Conservation (phyloP, 1,140 invertebrate species). For the Zelostemma sp. region DNA sequence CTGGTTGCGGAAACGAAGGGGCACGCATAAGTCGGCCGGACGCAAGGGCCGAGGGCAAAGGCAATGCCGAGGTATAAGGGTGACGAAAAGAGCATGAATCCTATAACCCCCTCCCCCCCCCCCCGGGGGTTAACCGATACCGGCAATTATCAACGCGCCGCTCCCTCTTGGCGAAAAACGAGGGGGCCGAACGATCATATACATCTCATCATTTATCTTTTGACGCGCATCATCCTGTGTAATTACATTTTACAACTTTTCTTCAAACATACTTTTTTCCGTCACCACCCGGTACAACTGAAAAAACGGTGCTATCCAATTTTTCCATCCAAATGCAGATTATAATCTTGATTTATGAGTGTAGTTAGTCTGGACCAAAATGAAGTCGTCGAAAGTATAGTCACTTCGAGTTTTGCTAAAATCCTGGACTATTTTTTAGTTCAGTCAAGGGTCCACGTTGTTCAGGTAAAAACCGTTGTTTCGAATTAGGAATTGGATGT, state of each 20-base stretch:
- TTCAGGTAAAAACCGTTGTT: too few relatives aligned
- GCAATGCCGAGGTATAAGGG: constrained; percentile 42
- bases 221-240: constrained; percentile 55
- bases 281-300: too few relatives aligned
- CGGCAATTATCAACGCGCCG: constrained; percentile 70
- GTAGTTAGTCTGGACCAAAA: too few relatives aligned
- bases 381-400: too few relatives aligned
- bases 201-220: constrained; percentile 52
- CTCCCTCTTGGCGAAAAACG: constrained; percentile 37
- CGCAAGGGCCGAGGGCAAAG: constrained; percentile 57
- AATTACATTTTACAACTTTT: constrained; percentile 49
- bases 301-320: too few relatives aligned
- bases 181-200: constrained; percentile 40
- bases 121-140: constrained; percentile 71
- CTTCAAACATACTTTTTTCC: constrained; percentile 10
- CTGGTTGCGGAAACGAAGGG: constrained; percentile 64
- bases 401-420: too few relatives aligned
- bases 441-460: too few relatives aligned
- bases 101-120: constrained; percentile 54
- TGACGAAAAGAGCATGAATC: constrained; percentile 41
- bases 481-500: too few relatives aligned
- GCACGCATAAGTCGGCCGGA: constrained; percentile 61
- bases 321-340: too few relatives aligned
- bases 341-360: too few relatives aligned
- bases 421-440: too few relatives aligned